These are phyloP conservation scores for Rhineura floridana DNA, from an alignment of 2,113 vertebrate species.

Conservation along the genomic window DNA sequence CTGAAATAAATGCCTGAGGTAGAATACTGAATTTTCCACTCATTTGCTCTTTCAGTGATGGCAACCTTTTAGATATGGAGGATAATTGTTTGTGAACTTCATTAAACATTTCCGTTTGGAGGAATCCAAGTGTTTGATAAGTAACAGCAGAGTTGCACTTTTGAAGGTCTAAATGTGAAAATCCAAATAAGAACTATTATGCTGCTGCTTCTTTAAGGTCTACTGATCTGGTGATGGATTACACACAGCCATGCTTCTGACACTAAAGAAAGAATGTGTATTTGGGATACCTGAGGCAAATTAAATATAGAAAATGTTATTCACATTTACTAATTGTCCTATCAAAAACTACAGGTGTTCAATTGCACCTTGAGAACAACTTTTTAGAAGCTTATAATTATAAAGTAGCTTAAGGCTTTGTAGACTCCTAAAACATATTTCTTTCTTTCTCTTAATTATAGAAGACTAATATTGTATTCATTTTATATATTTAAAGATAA, in stretches of 20 bases:
- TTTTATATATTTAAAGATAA: neutral
- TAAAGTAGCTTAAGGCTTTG: neutral
- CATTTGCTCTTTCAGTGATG: slow-evolving; percentile 5
- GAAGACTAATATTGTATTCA: neutral
- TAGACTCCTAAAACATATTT: neutral
- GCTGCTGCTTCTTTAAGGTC: neutral
- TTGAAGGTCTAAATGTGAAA: slow-evolving; percentile 9
- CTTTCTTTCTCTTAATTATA: neutral
- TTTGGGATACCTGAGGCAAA: neutral
- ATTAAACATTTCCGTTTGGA: accelerated
- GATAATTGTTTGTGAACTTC: neutral
- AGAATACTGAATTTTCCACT: slow-evolving; percentile 13
- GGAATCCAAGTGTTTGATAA: neutral
- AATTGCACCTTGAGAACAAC: neutral
- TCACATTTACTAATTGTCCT: neutral
- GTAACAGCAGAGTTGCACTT: neutral
- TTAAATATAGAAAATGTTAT: neutral
- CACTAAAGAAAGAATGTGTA: neutral
- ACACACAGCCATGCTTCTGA: neutral
- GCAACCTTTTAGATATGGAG: neutral
- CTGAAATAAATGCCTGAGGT: neutral
- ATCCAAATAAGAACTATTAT: neutral
- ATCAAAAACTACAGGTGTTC: neutral
- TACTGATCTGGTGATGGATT: neutral
- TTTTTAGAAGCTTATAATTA: neutral